A percentile compares a stretch with the other conserved stretches of the same genome.
phyloP scores from a whole-genome alignment of 2,888 invertebrate genomes.

The Megalurothrips usitatus region DNA sequence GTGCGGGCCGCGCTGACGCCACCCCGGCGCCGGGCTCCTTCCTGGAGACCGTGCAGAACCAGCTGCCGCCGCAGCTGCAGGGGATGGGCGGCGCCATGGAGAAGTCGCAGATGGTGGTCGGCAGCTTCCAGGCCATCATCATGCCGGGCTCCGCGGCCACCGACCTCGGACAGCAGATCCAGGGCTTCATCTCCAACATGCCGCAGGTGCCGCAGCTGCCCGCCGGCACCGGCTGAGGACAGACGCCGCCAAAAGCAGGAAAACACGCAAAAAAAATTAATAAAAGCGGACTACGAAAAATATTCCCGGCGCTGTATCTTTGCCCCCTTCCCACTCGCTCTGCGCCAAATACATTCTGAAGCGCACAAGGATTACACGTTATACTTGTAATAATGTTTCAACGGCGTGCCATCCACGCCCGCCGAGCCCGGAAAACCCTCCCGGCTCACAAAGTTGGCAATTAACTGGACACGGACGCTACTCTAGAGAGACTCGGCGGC shows the following conservation, averaged over 20 bases:
- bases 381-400: too few relatives aligned
- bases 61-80: constrained; percentile 10
- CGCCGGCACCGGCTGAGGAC: neutral
- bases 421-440: too few relatives aligned
- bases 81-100: constrained; percentile 5
- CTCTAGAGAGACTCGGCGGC: too few relatives aligned
- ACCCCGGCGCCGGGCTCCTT: constrained; percentile 3
- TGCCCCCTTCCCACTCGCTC: neutral
- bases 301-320: neutral
- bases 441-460: too few relatives aligned
- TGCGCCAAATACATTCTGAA: neutral
- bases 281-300: neutral
- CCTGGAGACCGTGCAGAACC: constrained; percentile 17
- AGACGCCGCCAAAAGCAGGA: neutral
- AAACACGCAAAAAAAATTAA: neutral
- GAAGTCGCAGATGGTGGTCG: neutral
- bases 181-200: constrained; percentile 26
- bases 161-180: constrained; percentile 7
- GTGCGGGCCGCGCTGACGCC: neutral
- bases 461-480: too few relatives aligned
- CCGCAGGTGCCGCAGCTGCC: neutral
- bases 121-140: constrained; percentile 21
- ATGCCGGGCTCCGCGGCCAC: constrained; percentile 14
- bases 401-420: too few relatives aligned
- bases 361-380: too few relatives aligned